A percentile compares a stretch with the other conserved stretches of the same genome.
phyloP scores from a whole-genome alignment of 1,140 invertebrate genomes.

The Sesamia nonagrioides region DNA sequence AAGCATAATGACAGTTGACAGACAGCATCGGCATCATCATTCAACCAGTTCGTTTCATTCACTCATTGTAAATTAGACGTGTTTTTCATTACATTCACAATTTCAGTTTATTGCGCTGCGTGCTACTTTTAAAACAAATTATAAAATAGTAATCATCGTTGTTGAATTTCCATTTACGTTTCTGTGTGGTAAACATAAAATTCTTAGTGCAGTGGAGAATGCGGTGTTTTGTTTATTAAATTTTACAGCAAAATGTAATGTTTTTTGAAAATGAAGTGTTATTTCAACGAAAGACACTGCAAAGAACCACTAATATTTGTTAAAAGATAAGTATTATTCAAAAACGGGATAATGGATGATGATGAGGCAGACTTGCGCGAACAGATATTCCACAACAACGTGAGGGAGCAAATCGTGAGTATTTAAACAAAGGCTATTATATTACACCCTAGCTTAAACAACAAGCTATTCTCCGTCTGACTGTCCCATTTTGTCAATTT shows the following conservation, averaged over 20 bases:
- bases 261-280: slow-evolving; percentile 73
- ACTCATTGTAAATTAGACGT: slow-evolving; percentile 68
- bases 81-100: slow-evolving; percentile 63
- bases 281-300: slow-evolving; percentile 62
- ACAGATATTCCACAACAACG: slow-evolving; percentile 97
- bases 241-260: slow-evolving; percentile 56
- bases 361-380: slow-evolving; percentile 92
- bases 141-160: slow-evolving; percentile 24
- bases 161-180: not conserved
- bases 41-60: slow-evolving; percentile 29
- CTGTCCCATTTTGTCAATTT: not conserved
- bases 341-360: slow-evolving; percentile 80
- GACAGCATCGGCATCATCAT: not conserved
- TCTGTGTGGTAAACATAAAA: slow-evolving; percentile 24
- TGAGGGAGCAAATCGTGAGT: slow-evolving; percentile 97
- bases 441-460: not conserved
- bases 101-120: slow-evolving; percentile 50
- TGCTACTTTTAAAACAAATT: slow-evolving; percentile 50
- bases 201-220: slow-evolving; percentile 2
- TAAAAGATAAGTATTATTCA: slow-evolving; percentile 68
- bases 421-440: slow-evolving; percentile 29
- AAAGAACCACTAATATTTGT: slow-evolving; percentile 62
- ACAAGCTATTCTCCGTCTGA: not conserved
- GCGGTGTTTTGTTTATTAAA: slow-evolving; percentile 22
- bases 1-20: no score